Evolutionary conservation across 2,797 vertebrate species (phyloP), one percentile per base, ranked within the genome.

Genomic region (Acropternis orthonyx): DNA sequence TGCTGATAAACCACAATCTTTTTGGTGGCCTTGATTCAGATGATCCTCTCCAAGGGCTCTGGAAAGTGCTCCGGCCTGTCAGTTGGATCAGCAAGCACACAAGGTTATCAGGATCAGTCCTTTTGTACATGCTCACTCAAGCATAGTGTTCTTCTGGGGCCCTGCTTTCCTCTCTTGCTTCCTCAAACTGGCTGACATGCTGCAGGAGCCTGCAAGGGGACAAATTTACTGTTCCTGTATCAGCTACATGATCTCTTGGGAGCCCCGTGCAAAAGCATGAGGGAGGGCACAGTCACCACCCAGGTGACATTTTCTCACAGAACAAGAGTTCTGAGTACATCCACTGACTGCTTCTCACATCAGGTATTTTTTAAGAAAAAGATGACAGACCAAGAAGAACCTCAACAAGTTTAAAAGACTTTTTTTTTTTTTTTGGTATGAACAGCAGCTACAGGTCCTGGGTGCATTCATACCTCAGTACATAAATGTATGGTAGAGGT

Each of bases 271-370:
- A 78, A 75, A 72, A 90, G 43, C 43, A 46, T 1, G 3, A 36
- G 13, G 26, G 26, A 20, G 30, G 28, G 28, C 2, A 7, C 44
- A 41, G 6, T 34, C 19, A 30, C 62, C 24, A 73, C 27, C 12
- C 0, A 0, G 16, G 34, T 14, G 16, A 41, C 0, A 1, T 4
- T 88, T 32, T 20, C 18, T 26, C 4, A 4, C 34, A n/a, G 12
- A 66, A 26, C 10, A 32, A 16, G 19, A 72, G n/a, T 26, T 51
- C 56, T 14, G 12, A 67, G n/a, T 21, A 43, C 20, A 54, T 67
- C 16, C 26, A 32, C 41, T 51, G 67, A n/a, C 21, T 54, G 58
- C 54, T 78, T 56, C 66, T 78, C 26, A 48, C 21, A 52, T 24
- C n/a, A 32, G 30, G 21, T 36, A 55, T 34, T 49, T 41, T 54